These are phyloP conservation scores for Scyliorhinus canicula DNA, from an alignment of 2,797 vertebrate genomes.

Conservation along the genomic window DNA sequence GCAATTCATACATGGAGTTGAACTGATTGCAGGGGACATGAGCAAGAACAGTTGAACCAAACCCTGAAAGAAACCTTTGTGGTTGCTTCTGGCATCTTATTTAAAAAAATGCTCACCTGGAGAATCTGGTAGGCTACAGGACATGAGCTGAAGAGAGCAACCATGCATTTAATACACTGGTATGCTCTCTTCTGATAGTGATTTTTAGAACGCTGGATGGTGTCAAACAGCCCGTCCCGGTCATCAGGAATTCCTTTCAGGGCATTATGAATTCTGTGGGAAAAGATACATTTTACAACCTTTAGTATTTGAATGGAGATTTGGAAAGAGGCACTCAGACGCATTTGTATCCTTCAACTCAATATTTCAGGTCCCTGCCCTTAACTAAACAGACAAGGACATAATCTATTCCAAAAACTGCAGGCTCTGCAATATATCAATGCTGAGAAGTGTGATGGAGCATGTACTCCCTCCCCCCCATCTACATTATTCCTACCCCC, in stretches of 20 bases:
- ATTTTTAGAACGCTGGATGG: constrained; percentile 98
- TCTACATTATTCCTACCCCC: not conserved
- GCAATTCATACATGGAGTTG: not conserved
- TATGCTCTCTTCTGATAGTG: constrained; percentile 99
- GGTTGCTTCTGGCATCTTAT: not conserved
- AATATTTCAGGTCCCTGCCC: not conserved
- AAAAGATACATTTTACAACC: constrained; percentile 31
- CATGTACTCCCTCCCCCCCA: too few species aligned
- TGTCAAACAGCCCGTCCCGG: constrained; percentile 94
- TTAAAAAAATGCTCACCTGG: constrained; percentile 66
- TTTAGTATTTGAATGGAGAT: constrained; percentile 19
- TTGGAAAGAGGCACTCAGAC: not conserved
- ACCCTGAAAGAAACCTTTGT: not conserved
- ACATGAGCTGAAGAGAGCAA: constrained; percentile 97
- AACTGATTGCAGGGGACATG: not conserved
- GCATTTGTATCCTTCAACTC: not conserved
- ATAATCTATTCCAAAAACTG: not conserved
- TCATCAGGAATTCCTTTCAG: constrained; percentile 98
- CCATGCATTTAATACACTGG: constrained; percentile 99
- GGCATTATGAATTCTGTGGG: constrained; percentile 91
- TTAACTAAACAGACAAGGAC: not conserved
- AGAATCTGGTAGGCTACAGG: constrained; percentile 97
- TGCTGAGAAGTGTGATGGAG: not conserved
- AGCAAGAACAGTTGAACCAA: not conserved
- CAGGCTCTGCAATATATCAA: not conserved